phyloP scores from a whole-genome alignment of 2,888 invertebrate species.

The Leptarthrus brevirostris region DNA sequence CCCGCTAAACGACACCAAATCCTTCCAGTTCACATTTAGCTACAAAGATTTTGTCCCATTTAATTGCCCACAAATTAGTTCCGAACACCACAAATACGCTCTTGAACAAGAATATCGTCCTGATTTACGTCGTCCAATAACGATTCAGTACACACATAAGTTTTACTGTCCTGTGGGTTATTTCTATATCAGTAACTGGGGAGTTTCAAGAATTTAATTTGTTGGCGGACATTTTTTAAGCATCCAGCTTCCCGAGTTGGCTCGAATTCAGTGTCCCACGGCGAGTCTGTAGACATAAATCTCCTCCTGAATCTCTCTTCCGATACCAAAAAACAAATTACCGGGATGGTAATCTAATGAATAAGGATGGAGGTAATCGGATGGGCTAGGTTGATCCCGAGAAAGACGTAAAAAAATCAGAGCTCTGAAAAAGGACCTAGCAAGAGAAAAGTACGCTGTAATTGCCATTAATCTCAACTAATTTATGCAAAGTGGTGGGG shows the following conservation, averaged over 20 bases:
- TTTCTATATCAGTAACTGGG: slow-evolving; percentile 20
- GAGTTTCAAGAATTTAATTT: slow-evolving; percentile 33
- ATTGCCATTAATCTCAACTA: slow-evolving; percentile 45
- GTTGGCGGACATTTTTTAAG: slow-evolving; percentile 30
- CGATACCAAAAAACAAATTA: slow-evolving; percentile 46
- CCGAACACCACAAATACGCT: slow-evolving; percentile 25
- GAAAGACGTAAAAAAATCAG: slow-evolving; percentile 13
- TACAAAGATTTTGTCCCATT: slow-evolving; percentile 26
- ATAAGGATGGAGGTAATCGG: slow-evolving; percentile 43
- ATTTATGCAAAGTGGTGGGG: slow-evolving; percentile 43
- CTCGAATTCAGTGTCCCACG: slow-evolving; percentile 27
- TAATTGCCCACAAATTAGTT: slow-evolving; percentile 47
- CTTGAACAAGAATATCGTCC: slow-evolving; percentile 11
- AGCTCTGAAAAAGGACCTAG: neutral
- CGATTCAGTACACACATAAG: neutral
- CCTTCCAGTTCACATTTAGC: neutral
- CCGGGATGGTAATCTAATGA: slow-evolving; percentile 45
- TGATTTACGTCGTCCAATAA: slow-evolving; percentile 34
- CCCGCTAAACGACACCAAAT: neutral
- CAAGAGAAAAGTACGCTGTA: slow-evolving; percentile 7
- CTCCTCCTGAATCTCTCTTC: neutral
- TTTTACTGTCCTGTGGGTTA: slow-evolving; percentile 4
- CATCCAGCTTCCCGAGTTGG: neutral
- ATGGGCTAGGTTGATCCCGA: slow-evolving; percentile 21
- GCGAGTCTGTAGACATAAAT: slow-evolving; percentile 40